Evolutionary conservation across 1,140 invertebrate genomes (phyloP), one percentile per base, ranked within the genome.

Genomic region (Reticulitermes speratus): DNA sequence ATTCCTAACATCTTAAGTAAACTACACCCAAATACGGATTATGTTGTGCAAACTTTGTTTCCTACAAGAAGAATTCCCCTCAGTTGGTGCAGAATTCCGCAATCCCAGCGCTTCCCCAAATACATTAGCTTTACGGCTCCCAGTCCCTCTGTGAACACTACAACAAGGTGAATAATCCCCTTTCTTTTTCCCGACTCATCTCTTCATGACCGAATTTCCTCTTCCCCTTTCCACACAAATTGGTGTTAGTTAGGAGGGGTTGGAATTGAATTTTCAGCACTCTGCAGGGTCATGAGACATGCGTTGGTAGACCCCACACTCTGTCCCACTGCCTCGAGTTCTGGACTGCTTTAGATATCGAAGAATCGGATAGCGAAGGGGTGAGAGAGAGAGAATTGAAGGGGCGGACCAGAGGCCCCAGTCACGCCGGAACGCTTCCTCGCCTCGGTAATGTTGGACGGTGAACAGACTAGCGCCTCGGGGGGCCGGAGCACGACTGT

Each of bases 181-280:
- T 30, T 75, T 30, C 52, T 21, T 75, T 75, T 30, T 75, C n/a
- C 65, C n/a, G 7, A 30, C 65, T 25, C 65, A 8, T 75, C 65
- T 75, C 65, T 25, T 75, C 25, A 12, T 75, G 25, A 75, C 65
- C 25, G 65, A 75, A 75, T 75, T 65, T n/a, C 65, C 65, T 25
- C 32, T 82, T 82, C 14, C 44, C 82, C 82, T 82, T 25, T 44
- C 83, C 32, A 84, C 83, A 84, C 83, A 84, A 84, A 84, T 84
- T 84, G 83, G 83, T 84, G 44, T 84, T 84, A 84, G 32, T 84
- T 84, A 84, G 83, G 44, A 84, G 83, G 52, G 83, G 23, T 83
- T 52, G 83, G 9, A 84, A 84, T 84, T 84, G 83, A 84, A 84
- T 84, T 52, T 44, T 32, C 83, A 45, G 83, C 83, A 52, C 83